phyloP scores from a whole-genome alignment of 2,888 invertebrate species.

The Entomobrya proxima region DNA sequence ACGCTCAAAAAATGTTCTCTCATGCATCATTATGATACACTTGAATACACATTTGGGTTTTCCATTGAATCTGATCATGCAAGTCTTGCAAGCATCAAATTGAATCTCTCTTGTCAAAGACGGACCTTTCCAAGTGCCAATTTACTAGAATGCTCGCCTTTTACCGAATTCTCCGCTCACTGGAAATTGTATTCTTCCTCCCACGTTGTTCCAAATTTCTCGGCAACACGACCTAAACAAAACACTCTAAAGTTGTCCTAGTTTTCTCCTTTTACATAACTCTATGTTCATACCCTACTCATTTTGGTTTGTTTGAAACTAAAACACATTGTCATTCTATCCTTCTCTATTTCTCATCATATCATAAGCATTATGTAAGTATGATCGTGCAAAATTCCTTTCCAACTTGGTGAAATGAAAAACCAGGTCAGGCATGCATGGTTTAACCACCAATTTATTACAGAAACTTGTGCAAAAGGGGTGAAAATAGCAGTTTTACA shows the following conservation, averaged over 20 bases:
- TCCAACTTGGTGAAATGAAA: slow-evolving; percentile 19
- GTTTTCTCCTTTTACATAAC: slow-evolving; percentile 20
- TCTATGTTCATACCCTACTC: not conserved
- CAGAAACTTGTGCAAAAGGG: not conserved
- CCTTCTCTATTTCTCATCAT: slow-evolving; percentile 16
- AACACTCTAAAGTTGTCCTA: slow-evolving; percentile 42
- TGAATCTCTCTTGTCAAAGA: not conserved
- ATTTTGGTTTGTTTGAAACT: slow-evolving; percentile 10
- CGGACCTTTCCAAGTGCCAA: not conserved
- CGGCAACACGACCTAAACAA: slow-evolving; percentile 47
- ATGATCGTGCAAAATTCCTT: not conserved
- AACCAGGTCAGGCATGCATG: slow-evolving; percentile 45
- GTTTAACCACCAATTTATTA: slow-evolving; percentile 34
- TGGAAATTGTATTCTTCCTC: slow-evolving; percentile 28
- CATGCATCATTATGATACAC: not conserved
- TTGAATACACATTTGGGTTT: not conserved
- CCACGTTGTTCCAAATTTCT: slow-evolving; percentile 3
- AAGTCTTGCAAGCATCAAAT: not conserved
- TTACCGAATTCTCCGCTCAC: not conserved
- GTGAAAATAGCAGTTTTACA: not conserved
- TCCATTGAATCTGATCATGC: not conserved
- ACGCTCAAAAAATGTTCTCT: no score
- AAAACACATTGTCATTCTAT: slow-evolving; percentile 32
- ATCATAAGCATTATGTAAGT: not conserved
- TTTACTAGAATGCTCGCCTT: no score